These are phyloP conservation scores for Schizothorax lantsangensis DNA, from an alignment of 2,797 vertebrate genomes.

Conservation along the genomic window DNA sequence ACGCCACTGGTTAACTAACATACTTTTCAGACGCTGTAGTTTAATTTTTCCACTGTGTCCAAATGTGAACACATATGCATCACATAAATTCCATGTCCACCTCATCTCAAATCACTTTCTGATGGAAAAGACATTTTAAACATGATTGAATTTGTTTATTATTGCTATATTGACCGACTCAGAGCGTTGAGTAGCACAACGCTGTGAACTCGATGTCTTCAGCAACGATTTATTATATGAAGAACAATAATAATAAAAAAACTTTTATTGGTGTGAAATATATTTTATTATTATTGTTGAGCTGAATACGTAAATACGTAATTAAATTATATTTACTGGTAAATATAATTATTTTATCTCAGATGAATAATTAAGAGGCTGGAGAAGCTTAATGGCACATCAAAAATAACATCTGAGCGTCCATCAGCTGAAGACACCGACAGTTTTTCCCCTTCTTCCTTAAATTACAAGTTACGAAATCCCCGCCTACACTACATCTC, in stretches of 20 bases:
- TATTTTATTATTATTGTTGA: neutral
- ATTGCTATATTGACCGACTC: neutral
- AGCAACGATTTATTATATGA: neutral
- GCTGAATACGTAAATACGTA: neutral
- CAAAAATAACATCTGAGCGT: neutral
- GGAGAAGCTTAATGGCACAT: neutral
- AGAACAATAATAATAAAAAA: neutral
- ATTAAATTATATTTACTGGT: neutral
- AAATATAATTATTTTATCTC: neutral
- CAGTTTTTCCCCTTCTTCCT: neutral
- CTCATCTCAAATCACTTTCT: neutral
- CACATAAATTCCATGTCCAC: neutral
- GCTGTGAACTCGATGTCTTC: neutral
- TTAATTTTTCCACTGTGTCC: neutral
- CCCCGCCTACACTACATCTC: conserved; percentile 18
- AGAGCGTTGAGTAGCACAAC: neutral
- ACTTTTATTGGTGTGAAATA: neutral
- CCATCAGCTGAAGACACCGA: neutral
- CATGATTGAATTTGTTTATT: neutral
- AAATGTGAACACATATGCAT: neutral
- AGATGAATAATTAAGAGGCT: neutral
- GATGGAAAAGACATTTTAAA: neutral
- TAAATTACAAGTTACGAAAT: neutral
- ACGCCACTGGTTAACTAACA: neutral
- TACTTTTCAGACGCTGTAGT: neutral